A percentile compares a stretch with the other conserved stretches of the same genome.
These are phyloP conservation scores for Hanleya hanleyi DNA, from an alignment of 2,888 invertebrate genomes.

Conservation along the genomic window DNA sequence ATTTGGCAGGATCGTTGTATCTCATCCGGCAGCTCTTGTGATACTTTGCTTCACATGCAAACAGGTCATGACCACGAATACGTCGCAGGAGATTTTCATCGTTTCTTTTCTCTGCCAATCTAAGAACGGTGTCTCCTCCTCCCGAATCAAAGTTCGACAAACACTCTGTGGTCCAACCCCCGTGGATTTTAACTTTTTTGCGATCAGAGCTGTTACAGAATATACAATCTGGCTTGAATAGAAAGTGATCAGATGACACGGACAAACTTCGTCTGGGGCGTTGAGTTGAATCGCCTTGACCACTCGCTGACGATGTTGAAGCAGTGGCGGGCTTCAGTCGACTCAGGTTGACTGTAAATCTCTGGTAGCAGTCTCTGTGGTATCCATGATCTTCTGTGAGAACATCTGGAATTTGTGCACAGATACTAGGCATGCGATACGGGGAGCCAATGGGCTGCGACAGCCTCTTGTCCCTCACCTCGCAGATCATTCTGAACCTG, in stretches of 20 bases:
- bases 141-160: no score
- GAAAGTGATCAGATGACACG: not conserved
- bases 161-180: not conserved
- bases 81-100: not conserved
- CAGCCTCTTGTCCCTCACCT: no score
- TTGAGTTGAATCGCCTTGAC: not conserved
- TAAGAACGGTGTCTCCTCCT: not conserved
- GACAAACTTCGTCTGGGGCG: not conserved
- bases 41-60: not conserved
- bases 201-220: no score
- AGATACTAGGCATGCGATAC: not conserved
- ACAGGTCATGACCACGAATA: not conserved
- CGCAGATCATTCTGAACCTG: not conserved
- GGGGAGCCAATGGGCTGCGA: not conserved
- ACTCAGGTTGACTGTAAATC: constrained; percentile 7
- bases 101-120: not conserved
- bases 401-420: not conserved
- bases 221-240: not conserved
- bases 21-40: not conserved
- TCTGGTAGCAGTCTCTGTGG: constrained; percentile 6
- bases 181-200: not conserved
- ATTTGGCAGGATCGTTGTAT: no score
- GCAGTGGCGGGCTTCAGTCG: not conserved
- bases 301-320: no score
- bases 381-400: constrained; percentile 6